phyloP scores from a whole-genome alignment of 2,113 vertebrate genomes.

The Neotragus pygmaeus region DNA sequence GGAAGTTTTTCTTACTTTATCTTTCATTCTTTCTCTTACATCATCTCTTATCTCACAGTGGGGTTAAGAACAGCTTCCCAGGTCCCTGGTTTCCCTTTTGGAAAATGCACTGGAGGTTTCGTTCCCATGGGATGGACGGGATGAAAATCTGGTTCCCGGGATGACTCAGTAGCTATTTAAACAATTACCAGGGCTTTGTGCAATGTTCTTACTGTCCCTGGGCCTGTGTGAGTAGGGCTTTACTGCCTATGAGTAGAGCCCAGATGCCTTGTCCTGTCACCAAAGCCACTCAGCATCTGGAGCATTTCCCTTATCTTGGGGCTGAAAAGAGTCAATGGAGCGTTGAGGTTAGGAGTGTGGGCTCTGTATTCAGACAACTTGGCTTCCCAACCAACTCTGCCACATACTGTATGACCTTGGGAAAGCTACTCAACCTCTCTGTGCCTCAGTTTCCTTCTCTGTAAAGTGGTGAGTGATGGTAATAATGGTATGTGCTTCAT shows the following conservation, averaged over 20 bases:
- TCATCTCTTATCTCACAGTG: neutral
- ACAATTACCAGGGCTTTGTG: neutral
- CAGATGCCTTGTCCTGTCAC: neutral
- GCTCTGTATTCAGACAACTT: neutral
- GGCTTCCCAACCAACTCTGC: neutral
- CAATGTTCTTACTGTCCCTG: neutral
- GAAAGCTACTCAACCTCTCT: neutral
- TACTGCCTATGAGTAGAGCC: neutral
- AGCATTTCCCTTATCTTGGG: neutral
- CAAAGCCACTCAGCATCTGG: neutral
- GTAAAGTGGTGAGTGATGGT: neutral
- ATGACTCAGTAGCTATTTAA: slow-evolving; percentile 22
- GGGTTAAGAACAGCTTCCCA: neutral
- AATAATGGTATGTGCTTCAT: neutral
- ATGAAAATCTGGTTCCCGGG: neutral
- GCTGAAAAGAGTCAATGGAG: neutral
- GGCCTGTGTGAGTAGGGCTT: neutral
- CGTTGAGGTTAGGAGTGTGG: neutral
- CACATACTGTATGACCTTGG: neutral
- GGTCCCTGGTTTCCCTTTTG: neutral
- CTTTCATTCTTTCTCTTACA: neutral
- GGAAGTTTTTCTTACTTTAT: neutral
- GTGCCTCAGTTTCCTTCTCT: neutral
- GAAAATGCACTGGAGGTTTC: neutral
- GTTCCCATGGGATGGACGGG: slow-evolving; percentile 27